Conservation (phyloP, 1,140 invertebrate species). For the Lamellibrachia luymesi region DNA sequence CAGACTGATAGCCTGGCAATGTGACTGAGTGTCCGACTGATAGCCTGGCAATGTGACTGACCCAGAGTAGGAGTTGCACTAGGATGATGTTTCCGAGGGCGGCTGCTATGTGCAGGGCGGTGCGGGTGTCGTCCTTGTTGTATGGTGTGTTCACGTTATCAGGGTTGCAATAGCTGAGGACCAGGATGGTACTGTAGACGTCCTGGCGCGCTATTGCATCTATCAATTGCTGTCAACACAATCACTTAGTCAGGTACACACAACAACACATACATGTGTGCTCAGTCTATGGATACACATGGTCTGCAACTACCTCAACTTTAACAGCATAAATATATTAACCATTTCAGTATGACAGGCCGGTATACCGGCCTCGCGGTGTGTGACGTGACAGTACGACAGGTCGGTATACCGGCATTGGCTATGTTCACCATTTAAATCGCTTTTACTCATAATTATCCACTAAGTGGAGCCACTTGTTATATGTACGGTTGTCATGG, state of each 20-base stretch:
- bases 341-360: too few relatives aligned
- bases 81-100: slow-evolving; percentile 85
- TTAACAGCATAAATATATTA: too few relatives aligned
- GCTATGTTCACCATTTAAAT: too few relatives aligned
- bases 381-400: too few relatives aligned
- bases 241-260: not conserved
- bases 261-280: too few relatives aligned
- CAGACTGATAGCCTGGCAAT: not conserved
- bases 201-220: slow-evolving; percentile 69
- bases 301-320: too few relatives aligned
- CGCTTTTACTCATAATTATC: too few relatives aligned
- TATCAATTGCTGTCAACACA: slow-evolving; percentile 68
- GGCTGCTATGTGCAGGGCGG: slow-evolving; percentile 84
- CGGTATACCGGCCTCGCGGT: too few relatives aligned
- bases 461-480: too few relatives aligned
- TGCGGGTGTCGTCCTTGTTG: slow-evolving; percentile 71
- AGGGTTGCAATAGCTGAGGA: slow-evolving; percentile 59
- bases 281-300: too few relatives aligned
- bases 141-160: slow-evolving; percentile 67
- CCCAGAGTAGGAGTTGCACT: slow-evolving; percentile 90
- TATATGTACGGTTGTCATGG: too few relatives aligned
- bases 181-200: slow-evolving; percentile 59
- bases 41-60: slow-evolving; percentile 56
- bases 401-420: too few relatives aligned
- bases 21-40: not conserved